These are phyloP conservation scores for Spilosoma lubricipeda DNA, from an alignment of 2,888 invertebrate genomes.

Conservation along the genomic window DNA sequence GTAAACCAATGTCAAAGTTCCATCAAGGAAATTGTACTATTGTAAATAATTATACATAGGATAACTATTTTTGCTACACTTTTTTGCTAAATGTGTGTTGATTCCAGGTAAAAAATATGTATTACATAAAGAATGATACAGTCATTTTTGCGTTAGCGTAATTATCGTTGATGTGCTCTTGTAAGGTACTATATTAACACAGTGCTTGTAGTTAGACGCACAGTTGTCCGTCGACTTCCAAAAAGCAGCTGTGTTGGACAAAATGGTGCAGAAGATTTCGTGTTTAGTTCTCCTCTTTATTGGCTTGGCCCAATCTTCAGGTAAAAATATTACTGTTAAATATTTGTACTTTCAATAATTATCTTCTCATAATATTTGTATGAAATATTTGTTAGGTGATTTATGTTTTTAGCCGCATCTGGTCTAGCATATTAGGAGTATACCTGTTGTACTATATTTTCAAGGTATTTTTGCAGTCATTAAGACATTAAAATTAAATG, in stretches of 20 bases:
- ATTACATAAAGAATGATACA: not conserved
- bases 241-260: not conserved
- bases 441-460: not conserved
- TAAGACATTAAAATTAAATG: not conserved
- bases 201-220: not conserved
- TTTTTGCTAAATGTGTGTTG: not conserved
- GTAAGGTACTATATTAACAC: slow-evolving; percentile 5
- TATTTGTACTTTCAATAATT: not conserved
- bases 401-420: too few relatives aligned
- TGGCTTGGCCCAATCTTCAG: slow-evolving; percentile 14
- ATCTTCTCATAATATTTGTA: not conserved
- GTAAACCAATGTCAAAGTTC: not conserved
- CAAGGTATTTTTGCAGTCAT: too few relatives aligned
- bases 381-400: not conserved
- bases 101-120: not conserved
- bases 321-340: slow-evolving; percentile 4
- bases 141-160: not conserved
- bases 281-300: slow-evolving; percentile 8
- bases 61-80: too few relatives aligned
- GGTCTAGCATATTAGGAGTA: too few relatives aligned
- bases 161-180: not conserved
- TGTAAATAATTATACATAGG: not conserved
- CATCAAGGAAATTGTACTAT: not conserved
- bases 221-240: not conserved
- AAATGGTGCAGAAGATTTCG: slow-evolving; percentile 14